Evolutionary conservation across 2,113 vertebrate species (phyloP).

Genomic region (Nycticebus coucang): DNA sequence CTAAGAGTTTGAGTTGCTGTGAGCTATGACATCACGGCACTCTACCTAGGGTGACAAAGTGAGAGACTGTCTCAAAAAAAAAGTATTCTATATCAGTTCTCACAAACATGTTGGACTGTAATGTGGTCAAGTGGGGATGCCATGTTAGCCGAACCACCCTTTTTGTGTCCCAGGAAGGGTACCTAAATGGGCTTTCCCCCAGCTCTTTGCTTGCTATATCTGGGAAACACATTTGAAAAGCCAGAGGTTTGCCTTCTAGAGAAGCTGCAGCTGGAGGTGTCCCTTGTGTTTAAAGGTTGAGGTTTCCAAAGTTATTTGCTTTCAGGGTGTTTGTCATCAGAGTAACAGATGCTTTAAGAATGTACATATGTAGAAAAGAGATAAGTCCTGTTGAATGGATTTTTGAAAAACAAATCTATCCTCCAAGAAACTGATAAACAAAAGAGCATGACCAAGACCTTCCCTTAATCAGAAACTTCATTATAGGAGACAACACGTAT

Average conservation of each 20-base stretch:
- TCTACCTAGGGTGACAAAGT: too few species aligned
- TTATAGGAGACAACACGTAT: background rate
- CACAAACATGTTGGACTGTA: background rate
- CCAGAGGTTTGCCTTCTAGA: background rate
- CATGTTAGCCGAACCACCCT: fast-evolving
- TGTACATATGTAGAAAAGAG: background rate
- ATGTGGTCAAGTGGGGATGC: fast-evolving
- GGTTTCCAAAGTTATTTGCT: background rate
- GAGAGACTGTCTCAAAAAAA: too few species aligned
- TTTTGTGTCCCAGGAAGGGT: background rate
- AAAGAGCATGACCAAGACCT: background rate
- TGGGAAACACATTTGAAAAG: background rate
- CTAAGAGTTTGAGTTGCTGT: too few species aligned
- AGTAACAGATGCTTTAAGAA: background rate
- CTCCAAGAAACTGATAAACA: background rate
- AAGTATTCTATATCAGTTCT: background rate
- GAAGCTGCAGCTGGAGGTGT: background rate
- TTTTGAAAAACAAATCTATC: background rate
- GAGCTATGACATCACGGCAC: too few species aligned
- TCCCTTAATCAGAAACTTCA: background rate
- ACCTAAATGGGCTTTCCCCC: background rate
- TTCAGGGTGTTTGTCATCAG: background rate
- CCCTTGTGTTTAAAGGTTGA: background rate
- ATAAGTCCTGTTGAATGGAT: background rate
- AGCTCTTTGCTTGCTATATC: background rate